phyloP scores from a whole-genome alignment of 2,797 vertebrate genomes.

The Cichlasoma orientale region DNA sequence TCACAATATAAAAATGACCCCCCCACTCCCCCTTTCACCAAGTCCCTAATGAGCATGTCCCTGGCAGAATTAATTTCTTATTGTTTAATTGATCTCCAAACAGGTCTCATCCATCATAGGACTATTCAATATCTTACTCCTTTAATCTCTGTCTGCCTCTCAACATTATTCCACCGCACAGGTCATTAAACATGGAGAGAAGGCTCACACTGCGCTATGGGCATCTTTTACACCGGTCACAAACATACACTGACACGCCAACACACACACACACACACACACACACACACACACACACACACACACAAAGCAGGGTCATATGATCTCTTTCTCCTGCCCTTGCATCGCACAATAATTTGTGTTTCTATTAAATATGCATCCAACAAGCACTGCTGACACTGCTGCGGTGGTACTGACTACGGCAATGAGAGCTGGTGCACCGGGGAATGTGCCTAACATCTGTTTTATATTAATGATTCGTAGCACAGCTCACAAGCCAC shows the following conservation, averaged over 20 bases:
- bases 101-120: slow-evolving; percentile 80
- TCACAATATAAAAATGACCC: slow-evolving; percentile 34
- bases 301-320: not conserved
- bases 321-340: not conserved
- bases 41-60: slow-evolving; percentile 82
- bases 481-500: slow-evolving; percentile 55
- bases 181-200: slow-evolving; percentile 65
- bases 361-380: slow-evolving; percentile 61
- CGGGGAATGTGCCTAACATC: slow-evolving; percentile 69
- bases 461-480: slow-evolving; percentile 74
- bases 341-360: slow-evolving; percentile 21
- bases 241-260: slow-evolving; percentile 29
- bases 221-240: slow-evolving; percentile 43
- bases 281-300: not conserved
- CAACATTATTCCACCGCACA: slow-evolving; percentile 75
- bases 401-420: slow-evolving; percentile 42
- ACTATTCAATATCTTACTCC: slow-evolving; percentile 72
- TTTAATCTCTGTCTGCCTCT: slow-evolving; percentile 70
- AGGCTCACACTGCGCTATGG: slow-evolving; percentile 16
- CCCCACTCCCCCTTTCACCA: slow-evolving; percentile 52
- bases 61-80: slow-evolving; percentile 80
- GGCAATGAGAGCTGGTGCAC: slow-evolving; percentile 44
- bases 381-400: slow-evolving; percentile 51
- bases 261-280: slow-evolving; percentile 5
- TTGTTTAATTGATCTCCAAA: slow-evolving; percentile 82